These are phyloP conservation scores for Protobothrops mucrosquamatus DNA, from an alignment of 2,113 vertebrate species.

Conservation along the genomic window DNA sequence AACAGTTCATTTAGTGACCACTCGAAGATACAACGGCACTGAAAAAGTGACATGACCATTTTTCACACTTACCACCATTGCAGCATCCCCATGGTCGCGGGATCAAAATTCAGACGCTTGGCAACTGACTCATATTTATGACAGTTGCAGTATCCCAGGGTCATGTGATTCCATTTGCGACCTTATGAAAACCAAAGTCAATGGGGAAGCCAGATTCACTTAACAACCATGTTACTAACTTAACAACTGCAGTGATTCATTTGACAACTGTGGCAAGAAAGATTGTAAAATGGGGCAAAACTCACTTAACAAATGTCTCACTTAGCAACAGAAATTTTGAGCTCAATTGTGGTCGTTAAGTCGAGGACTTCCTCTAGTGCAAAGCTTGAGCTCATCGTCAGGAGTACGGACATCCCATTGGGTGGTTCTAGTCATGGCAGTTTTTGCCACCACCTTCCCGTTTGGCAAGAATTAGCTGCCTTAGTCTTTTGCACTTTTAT, in stretches of 20 bases:
- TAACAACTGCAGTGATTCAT: too few relatives aligned
- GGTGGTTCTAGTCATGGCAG: not conserved
- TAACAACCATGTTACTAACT: too few relatives aligned
- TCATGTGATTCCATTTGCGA: not conserved
- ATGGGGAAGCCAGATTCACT: too few relatives aligned
- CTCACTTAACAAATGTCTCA: too few relatives aligned
- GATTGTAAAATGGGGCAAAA: too few relatives aligned
- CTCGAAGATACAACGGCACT: not conserved
- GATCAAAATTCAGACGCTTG: not conserved
- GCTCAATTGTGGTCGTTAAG: too few relatives aligned
- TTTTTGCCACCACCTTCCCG: not conserved
- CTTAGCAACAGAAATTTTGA: too few relatives aligned
- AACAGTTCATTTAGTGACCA: not conserved
- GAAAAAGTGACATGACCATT: not conserved
- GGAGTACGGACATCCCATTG: not conserved
- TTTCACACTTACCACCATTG: not conserved
- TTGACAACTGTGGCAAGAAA: too few relatives aligned
- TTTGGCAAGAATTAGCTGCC: not conserved
- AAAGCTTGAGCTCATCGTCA: not conserved
- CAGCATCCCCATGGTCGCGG: not conserved
- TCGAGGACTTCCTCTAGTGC: not conserved
- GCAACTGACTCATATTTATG: not conserved
- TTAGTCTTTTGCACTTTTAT: not conserved
- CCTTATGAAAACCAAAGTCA: not conserved
- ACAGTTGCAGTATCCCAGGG: not conserved